Evolutionary conservation across 92 coral and sea anemone genomes (phyloP).

Genomic region (Heliopora coerulea): DNA sequence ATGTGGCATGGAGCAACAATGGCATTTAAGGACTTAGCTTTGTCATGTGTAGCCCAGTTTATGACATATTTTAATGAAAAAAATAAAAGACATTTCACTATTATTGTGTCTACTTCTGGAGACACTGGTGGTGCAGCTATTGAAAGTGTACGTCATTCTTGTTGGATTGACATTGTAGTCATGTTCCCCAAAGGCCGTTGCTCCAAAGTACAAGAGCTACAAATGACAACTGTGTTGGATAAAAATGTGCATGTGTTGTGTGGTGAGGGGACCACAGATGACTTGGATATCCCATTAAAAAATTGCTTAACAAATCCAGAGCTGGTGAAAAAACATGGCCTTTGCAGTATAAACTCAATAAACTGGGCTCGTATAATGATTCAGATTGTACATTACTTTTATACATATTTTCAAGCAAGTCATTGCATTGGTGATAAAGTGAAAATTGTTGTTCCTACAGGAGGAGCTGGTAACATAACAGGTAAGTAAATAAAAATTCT

Average conservation of each 20-base stretch:
- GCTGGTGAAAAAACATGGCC: constrained; percentile 53
- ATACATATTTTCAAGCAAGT: constrained; percentile 74
- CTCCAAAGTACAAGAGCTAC: constrained; percentile 73
- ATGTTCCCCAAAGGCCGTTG: constrained; percentile 79
- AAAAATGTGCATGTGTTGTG: constrained; percentile 70
- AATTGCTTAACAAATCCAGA: constrained; percentile 55
- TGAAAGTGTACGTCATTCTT: constrained; percentile 62
- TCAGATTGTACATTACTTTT: constrained; percentile 74
- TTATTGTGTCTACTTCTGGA: constrained; percentile 78
- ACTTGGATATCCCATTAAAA: constrained; percentile 63
- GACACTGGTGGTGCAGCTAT: constrained; percentile 98
- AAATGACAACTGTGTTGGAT: constrained; percentile 82
- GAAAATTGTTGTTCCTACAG: constrained; percentile 77
- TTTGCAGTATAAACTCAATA: constrained; percentile 71
- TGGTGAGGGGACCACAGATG: constrained; percentile 82
- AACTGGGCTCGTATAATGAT: constrained; percentile 84
- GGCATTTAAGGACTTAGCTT: constrained; percentile 86
- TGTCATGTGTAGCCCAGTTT: constrained; percentile 65
- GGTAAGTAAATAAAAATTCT: constrained; percentile 45
- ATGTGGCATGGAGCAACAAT: constrained; percentile 91
- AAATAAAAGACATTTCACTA: constrained; percentile 57
- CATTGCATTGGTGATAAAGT: constrained; percentile 58
- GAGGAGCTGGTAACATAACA: constrained; percentile 85
- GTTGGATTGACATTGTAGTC: constrained; percentile 64
- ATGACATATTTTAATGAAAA: constrained; percentile 69